Evolutionary conservation across 2,888 invertebrate genomes (phyloP).

Genomic region (Hesperia comma): DNA sequence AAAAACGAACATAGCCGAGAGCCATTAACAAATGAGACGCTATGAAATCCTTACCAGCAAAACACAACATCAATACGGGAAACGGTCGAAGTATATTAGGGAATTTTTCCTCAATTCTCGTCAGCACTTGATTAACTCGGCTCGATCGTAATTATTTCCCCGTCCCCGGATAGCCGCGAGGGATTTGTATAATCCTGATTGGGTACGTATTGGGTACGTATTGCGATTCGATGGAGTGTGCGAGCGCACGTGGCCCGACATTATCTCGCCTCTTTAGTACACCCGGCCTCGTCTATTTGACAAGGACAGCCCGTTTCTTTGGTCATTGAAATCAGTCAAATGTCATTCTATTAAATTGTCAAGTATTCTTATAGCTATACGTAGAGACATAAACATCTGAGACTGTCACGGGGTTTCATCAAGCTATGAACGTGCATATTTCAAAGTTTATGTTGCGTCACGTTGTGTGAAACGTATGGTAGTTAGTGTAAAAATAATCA

Average conservation of each 20-base stretch:
- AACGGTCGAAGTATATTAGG: conserved; percentile 48
- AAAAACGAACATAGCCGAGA: background rate
- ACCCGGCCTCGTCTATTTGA: conserved; percentile 9
- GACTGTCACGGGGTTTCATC: no score
- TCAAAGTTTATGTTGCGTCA: no score
- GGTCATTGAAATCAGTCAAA: conserved; percentile 12
- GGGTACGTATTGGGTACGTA: conserved; percentile 81
- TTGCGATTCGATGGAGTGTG: conserved; percentile 81
- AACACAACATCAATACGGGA: conserved; percentile 18
- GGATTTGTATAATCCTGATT: conserved; percentile 83
- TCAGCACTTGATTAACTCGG: conserved; percentile 74
- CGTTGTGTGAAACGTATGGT: no score
- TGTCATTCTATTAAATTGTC: background rate
- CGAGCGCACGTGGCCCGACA: conserved; percentile 68
- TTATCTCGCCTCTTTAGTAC: conserved; percentile 58
- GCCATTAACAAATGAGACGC: background rate
- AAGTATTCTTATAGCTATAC: background rate
- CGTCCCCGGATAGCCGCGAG: conserved; percentile 61
- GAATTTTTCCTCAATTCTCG: conserved; percentile 70
- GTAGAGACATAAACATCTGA: no score
- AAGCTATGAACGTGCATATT: no score
- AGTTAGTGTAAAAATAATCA: no score
- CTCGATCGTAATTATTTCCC: conserved; percentile 77
- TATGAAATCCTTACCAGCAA: background rate
- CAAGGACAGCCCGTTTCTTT: conserved; percentile 1